Conservation (phyloP, 2,888 invertebrate species). For the Pyrochroa serraticornis region DNA sequence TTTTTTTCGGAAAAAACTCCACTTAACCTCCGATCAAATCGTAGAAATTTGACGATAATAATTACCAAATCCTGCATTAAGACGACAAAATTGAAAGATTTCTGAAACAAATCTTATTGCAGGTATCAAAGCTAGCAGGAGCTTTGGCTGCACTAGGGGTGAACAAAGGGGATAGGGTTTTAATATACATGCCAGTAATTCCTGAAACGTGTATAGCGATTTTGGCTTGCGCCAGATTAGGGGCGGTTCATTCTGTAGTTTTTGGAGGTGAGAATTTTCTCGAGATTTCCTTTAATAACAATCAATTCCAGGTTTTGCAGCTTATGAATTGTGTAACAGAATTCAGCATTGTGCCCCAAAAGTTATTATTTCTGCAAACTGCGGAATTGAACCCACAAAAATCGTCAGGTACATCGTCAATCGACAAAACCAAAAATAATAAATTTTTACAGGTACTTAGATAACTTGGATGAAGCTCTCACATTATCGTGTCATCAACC, state of each 20-base stretch:
- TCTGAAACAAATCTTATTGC: neutral
- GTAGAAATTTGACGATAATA: too few species aligned
- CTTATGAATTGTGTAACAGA: constrained; percentile 77
- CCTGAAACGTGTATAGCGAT: constrained; percentile 85
- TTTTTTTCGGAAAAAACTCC: too few species aligned
- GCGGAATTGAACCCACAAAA: constrained; percentile 82
- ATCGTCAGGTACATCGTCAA: constrained; percentile 62
- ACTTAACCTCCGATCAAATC: too few species aligned
- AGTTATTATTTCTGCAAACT: constrained; percentile 82
- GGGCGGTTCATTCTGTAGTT: constrained; percentile 86
- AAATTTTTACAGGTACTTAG: constrained; percentile 67
- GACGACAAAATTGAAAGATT: too few species aligned
- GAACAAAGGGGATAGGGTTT: constrained; percentile 75
- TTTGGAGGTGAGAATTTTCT: constrained; percentile 71
- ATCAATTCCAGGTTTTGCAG: constrained; percentile 72
- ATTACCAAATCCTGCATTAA: too few species aligned
- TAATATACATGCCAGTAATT: constrained; percentile 90
- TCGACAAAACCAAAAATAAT: too few species aligned
- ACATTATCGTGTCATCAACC: constrained; percentile 71
- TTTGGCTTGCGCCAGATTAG: constrained; percentile 80
- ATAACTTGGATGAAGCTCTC: constrained; percentile 77
- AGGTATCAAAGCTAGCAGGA: constrained; percentile 72
- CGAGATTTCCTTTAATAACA: neutral
- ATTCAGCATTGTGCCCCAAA: constrained; percentile 84
- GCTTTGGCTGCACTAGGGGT: constrained; percentile 76